These are phyloP conservation scores for Benitochromis conjunctus DNA, from an alignment of 2,113 vertebrate species.

Conservation along the genomic window DNA sequence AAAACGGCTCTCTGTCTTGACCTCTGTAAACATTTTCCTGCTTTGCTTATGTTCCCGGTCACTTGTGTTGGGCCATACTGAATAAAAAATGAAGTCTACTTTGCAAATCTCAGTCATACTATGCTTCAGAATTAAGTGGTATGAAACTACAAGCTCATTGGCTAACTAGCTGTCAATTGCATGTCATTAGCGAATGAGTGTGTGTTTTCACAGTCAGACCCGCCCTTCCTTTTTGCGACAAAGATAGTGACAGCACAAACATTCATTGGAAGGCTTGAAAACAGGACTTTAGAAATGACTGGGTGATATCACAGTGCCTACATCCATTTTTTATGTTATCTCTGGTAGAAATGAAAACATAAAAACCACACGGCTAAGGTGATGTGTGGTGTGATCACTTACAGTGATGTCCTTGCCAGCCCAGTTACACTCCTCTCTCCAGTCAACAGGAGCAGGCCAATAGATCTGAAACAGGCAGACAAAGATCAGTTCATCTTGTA, in stretches of 20 bases:
- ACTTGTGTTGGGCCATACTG: neutral
- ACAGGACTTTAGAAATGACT: neutral
- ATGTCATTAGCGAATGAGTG: neutral
- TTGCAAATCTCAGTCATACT: neutral
- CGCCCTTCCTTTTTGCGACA: neutral
- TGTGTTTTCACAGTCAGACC: neutral
- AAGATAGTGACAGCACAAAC: neutral
- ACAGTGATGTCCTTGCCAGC: conserved; percentile 96
- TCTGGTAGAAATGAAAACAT: neutral
- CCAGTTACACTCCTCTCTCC: conserved; percentile 99
- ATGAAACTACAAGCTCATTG: neutral
- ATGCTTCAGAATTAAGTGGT: neutral
- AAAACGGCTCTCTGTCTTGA: neutral
- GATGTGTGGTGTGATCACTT: conserved; percentile 57
- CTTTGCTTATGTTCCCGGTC: neutral
- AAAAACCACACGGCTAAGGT: neutral
- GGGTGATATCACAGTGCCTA: neutral
- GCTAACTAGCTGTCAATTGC: neutral
- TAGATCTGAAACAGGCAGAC: conserved; percentile 79
- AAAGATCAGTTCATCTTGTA: neutral
- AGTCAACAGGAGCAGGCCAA: conserved; percentile 93
- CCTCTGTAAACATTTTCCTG: neutral
- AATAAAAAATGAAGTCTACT: neutral
- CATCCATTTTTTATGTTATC: neutral
- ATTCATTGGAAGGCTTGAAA: neutral